Percentiles rank a stretch among this genome's conserved stretches.
Evolutionary conservation across 2,113 vertebrate genomes (phyloP).

Genomic region (Chaetodon auriga): DNA sequence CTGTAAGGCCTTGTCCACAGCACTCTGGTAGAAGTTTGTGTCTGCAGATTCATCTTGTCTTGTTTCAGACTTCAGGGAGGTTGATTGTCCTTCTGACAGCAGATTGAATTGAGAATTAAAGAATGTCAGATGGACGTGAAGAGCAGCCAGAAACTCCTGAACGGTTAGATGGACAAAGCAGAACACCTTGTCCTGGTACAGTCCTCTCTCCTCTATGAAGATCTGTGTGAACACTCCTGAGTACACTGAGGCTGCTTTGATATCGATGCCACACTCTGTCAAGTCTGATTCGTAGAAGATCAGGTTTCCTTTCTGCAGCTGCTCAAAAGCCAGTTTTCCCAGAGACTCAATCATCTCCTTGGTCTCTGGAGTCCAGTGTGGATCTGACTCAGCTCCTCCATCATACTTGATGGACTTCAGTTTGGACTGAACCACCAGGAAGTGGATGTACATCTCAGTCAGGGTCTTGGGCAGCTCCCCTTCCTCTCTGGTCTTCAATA

Average conservation of each 20-base stretch:
- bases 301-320: too few species aligned
- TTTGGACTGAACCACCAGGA: background rate
- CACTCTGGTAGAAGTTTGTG: background rate
- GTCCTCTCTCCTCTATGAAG: too few species aligned
- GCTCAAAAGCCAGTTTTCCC: too few species aligned
- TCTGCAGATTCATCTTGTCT: too few species aligned
- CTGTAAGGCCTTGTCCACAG: conserved; percentile 38
- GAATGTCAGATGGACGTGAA: conserved; percentile 58
- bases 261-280: too few species aligned
- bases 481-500: too few species aligned
- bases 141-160: conserved; percentile 67
- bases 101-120: conserved; percentile 27
- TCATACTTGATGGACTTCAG: background rate
- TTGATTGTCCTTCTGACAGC: too few species aligned
- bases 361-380: background rate
- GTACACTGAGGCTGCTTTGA: too few species aligned
- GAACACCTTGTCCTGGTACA: too few species aligned
- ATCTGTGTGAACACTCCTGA: too few species aligned
- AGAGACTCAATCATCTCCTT: background rate
- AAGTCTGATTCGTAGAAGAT: too few species aligned
- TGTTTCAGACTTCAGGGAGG: too few species aligned
- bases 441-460: background rate
- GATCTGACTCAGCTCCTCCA: background rate
- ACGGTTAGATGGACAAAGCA: conserved; percentile 44
- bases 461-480: conserved; percentile 16